Conservation (phyloP, 2,797 vertebrate genomes). For the Melanotaenia pygmaea region DNA sequence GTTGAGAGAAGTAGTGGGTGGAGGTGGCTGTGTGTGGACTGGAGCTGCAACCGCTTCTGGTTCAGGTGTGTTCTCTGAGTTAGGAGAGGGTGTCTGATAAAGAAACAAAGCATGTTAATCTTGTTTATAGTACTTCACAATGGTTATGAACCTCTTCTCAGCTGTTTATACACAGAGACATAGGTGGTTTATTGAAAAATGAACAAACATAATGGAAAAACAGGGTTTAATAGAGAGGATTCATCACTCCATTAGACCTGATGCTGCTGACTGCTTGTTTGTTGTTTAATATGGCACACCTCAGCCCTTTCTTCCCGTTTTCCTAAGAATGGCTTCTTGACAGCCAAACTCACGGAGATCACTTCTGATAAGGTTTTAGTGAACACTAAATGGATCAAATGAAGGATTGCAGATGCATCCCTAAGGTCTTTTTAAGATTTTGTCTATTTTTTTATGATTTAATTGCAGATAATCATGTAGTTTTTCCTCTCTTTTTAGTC, state of each 20-base stretch:
- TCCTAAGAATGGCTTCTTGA: neutral
- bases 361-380: no score
- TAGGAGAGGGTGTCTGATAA: slow-evolving; percentile 87
- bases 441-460: neutral
- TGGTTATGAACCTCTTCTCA: neutral
- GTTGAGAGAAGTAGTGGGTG: slow-evolving; percentile 86
- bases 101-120: slow-evolving; percentile 15
- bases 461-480: neutral
- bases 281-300: neutral
- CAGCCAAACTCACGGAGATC: neutral
- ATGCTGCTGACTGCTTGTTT: no score
- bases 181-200: no score
- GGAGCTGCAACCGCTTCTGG: slow-evolving; percentile 88
- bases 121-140: neutral
- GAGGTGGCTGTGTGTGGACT: slow-evolving; percentile 83
- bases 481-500: neutral
- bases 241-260: no score
- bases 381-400: no score
- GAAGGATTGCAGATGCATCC: no score
- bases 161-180: neutral
- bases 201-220: no score
- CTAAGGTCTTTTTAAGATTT: no score
- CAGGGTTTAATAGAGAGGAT: no score
- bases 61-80: slow-evolving; percentile 87
- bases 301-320: neutral